Percentiles rank a stretch among this genome's conserved stretches.
Conservation (phyloP, 2,888 invertebrate genomes). For the Luperina nickerlii region DNA sequence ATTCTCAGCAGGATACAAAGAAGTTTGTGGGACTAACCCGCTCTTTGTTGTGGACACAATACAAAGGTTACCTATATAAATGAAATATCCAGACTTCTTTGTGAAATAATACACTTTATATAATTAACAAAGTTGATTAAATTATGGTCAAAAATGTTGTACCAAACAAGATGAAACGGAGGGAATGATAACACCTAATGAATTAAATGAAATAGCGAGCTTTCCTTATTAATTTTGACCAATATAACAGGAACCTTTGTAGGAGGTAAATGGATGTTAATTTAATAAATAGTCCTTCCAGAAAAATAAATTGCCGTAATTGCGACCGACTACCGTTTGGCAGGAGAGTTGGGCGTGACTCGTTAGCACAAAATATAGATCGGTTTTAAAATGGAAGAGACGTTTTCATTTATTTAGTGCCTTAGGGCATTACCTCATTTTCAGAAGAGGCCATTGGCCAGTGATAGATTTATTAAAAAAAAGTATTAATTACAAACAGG, state of each 20-base stretch:
- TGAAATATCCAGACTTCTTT: constrained; percentile 38
- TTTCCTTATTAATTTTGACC: constrained; percentile 67
- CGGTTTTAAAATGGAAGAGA: constrained; percentile 54
- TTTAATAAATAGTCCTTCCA: constrained; percentile 76
- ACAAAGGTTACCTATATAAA: constrained; percentile 33
- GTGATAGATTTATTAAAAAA: not conserved
- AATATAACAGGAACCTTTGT: constrained; percentile 68
- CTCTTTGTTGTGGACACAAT: constrained; percentile 51
- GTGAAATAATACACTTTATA: constrained; percentile 37
- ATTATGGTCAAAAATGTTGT: constrained; percentile 47
- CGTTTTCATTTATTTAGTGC: constrained; percentile 41
- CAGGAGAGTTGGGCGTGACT: constrained; percentile 70
- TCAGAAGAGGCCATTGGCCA: constrained; percentile 3
- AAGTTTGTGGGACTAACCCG: constrained; percentile 40
- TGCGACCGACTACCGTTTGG: constrained; percentile 71
- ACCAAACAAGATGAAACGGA: constrained; percentile 50
- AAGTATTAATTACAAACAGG: not conserved
- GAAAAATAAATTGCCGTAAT: constrained; percentile 75
- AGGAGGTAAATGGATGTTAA: constrained; percentile 74
- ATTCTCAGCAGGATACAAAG: constrained; percentile 43
- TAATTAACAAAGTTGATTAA: constrained; percentile 50
- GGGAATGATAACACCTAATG: constrained; percentile 61
- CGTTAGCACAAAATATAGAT: constrained; percentile 70
- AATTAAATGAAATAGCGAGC: constrained; percentile 63
- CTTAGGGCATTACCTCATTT: constrained; percentile 21